Percentiles rank a stretch among this genome's conserved stretches.
Conservation (phyloP, 1,140 invertebrate genomes). For the Pinna nobilis region DNA sequence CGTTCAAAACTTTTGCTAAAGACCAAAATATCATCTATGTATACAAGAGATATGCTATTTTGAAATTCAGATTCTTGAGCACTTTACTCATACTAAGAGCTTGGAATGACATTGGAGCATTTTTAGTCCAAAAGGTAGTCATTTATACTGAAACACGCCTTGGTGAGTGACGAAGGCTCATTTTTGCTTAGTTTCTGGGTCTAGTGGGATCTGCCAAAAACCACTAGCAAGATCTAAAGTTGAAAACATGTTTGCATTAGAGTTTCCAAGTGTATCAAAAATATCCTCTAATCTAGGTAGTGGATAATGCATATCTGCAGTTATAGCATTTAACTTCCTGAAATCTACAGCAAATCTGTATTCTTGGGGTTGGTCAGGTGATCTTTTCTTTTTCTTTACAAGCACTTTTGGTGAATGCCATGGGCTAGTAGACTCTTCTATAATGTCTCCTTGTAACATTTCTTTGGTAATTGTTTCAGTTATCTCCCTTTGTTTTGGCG, state of each 20-base stretch:
- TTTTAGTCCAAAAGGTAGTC: slow-evolving; percentile 39
- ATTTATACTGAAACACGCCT: slow-evolving; percentile 36
- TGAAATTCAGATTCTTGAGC: slow-evolving; percentile 11
- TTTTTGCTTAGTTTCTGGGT: slow-evolving; percentile 40
- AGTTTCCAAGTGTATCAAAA: slow-evolving; percentile 20
- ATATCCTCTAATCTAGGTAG: slow-evolving; percentile 30
- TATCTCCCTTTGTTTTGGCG: slow-evolving; percentile 15
- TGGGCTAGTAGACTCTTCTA: not conserved
- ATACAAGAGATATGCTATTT: slow-evolving; percentile 28
- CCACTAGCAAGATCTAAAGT: slow-evolving; percentile 37
- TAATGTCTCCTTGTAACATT: slow-evolving; percentile 11
- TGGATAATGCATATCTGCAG: slow-evolving; percentile 33
- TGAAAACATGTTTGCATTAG: slow-evolving; percentile 24
- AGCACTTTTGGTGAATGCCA: slow-evolving; percentile 27
- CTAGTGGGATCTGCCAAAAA: slow-evolving; percentile 46
- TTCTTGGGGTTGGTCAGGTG: no score
- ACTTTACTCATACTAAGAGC: slow-evolving; percentile 13
- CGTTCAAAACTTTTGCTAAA: not conserved
- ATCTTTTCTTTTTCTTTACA: slow-evolving; percentile 36
- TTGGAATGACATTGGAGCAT: slow-evolving; percentile 27
- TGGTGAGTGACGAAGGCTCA: slow-evolving; percentile 49
- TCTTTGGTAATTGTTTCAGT: slow-evolving; percentile 38
- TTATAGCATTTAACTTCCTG: slow-evolving; percentile 38
- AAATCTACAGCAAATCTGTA: slow-evolving; percentile 43
- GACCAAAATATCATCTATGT: slow-evolving; percentile 31